Percentiles rank a stretch among this genome's conserved stretches.
These are phyloP conservation scores for Artemia franciscana DNA, from an alignment of 1,140 invertebrate species.

Conservation along the genomic window DNA sequence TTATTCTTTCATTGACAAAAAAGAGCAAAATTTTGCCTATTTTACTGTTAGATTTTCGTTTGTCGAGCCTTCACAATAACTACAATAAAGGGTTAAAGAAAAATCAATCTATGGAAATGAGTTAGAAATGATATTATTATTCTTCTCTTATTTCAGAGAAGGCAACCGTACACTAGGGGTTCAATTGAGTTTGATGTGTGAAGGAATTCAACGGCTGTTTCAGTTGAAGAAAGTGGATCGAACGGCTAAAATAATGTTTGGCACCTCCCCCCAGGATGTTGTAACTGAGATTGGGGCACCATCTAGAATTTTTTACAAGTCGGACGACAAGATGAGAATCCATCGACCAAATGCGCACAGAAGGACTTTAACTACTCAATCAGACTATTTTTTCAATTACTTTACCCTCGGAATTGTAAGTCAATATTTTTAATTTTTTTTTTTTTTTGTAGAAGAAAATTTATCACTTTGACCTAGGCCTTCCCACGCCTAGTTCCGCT, in stretches of 20 bases:
- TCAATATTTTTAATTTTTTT: constrained; percentile 11
- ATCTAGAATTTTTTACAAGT: constrained; percentile 71
- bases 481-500: too few species aligned
- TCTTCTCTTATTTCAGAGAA: constrained; percentile 8
- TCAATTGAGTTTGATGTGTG: constrained; percentile 42
- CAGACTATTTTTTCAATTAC: constrained; percentile 93
- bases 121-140: too few species aligned
- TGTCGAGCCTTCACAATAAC: too few species aligned
- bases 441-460: too few species aligned
- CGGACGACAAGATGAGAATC: constrained; percentile 95
- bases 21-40: too few species aligned
- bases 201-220: constrained; percentile 24
- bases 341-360: constrained; percentile 69
- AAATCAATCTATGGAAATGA: too few species aligned
- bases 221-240: constrained; percentile 5
- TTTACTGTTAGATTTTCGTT: too few species aligned
- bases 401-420: constrained; percentile 76
- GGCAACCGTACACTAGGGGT: constrained; percentile 35
- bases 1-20: too few species aligned
- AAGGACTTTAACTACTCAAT: constrained; percentile 40
- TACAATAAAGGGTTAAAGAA: too few species aligned
- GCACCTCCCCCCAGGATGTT: constrained; percentile 63
- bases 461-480: too few species aligned
- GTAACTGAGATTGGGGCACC: constrained; percentile 47
- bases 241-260: constrained; percentile 34